Conservation (phyloP, 2,888 invertebrate genomes). For the Schrankia costaestrigalis region DNA sequence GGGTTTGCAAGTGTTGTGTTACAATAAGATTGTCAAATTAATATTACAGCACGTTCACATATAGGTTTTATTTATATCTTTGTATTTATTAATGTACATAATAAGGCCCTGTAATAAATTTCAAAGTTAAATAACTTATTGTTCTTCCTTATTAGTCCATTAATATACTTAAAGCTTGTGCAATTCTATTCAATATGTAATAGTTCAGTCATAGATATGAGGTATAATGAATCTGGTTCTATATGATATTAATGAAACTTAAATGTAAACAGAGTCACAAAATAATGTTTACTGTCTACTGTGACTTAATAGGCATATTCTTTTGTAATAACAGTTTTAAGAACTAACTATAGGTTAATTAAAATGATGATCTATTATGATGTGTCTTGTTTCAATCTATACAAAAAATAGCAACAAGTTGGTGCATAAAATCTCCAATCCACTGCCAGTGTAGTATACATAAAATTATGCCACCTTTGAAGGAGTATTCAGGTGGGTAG, state of each 20-base stretch:
- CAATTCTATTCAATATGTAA: too few relatives aligned
- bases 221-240: too few relatives aligned
- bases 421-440: too few relatives aligned
- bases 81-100: slow-evolving; percentile 14
- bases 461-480: too few relatives aligned
- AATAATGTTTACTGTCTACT: slow-evolving; percentile 11
- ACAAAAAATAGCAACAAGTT: too few relatives aligned
- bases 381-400: too few relatives aligned
- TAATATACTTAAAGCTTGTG: too few relatives aligned
- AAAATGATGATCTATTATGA: slow-evolving; percentile 14
- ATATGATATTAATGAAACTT: slow-evolving; percentile 2
- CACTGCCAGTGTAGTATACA: too few relatives aligned
- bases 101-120: not conserved
- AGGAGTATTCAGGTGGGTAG: too few relatives aligned
- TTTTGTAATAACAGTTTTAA: slow-evolving; percentile 8
- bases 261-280: slow-evolving; percentile 3
- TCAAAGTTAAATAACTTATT: slow-evolving; percentile 1
- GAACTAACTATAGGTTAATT: slow-evolving; percentile 28
- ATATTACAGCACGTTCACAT: slow-evolving; percentile 41
- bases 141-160: slow-evolving; percentile 5
- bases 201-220: too few relatives aligned
- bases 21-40: slow-evolving; percentile 42
- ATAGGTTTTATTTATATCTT: slow-evolving; percentile 36
- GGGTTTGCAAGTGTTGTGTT: slow-evolving; percentile 26
- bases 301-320: slow-evolving; percentile 7